phyloP scores from a whole-genome alignment of 2,113 vertebrate genomes.

The Piliocolobus tephrosceles region DNA sequence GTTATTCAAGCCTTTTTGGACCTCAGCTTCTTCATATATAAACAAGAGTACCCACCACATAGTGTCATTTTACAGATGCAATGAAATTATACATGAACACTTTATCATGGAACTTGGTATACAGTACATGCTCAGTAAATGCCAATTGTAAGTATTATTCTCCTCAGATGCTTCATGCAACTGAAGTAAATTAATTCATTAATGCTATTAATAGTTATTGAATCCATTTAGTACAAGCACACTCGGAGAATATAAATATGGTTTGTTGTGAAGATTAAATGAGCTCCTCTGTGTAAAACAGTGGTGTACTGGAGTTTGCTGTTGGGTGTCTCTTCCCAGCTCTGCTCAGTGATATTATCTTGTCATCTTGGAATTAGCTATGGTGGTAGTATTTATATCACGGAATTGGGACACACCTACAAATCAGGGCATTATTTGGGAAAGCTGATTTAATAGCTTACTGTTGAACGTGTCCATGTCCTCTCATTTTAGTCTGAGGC shows the following conservation, averaged over 20 bases:
- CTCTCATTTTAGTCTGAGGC: background rate
- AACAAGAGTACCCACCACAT: background rate
- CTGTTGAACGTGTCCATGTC: background rate
- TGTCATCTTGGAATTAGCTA: background rate
- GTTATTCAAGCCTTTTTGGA: background rate
- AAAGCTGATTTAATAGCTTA: background rate
- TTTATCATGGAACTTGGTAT: background rate
- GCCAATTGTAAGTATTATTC: background rate
- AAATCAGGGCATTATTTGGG: background rate
- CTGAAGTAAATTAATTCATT: background rate
- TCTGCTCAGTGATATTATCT: background rate
- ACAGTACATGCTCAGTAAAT: background rate
- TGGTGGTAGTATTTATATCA: background rate
- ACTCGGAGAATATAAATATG: background rate
- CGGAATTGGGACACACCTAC: background rate
- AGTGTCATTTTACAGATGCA: background rate
- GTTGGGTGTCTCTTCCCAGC: background rate
- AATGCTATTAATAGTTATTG: background rate
- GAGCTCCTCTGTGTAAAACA: background rate
- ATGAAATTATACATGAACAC: background rate
- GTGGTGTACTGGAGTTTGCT: background rate
- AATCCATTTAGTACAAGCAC: background rate
- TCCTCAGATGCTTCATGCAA: background rate
- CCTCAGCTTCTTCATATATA: background rate
- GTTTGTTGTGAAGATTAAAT: background rate